Evolutionary conservation across 1,140 invertebrate genomes (phyloP).

Genomic region (Penaeus vannamei): DNA sequence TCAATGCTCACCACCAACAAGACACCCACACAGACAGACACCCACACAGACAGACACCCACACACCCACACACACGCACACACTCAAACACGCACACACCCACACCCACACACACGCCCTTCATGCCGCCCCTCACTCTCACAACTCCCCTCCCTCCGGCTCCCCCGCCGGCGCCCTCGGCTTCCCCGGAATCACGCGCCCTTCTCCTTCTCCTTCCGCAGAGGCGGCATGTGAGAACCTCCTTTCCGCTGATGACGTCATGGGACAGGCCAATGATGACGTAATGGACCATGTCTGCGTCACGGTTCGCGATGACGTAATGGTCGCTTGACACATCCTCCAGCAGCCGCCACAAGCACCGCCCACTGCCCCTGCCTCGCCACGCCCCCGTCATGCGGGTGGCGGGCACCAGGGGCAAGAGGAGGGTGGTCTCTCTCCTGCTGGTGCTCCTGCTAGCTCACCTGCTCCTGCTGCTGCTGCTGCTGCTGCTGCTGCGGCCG

Average conservation of each 20-base stretch:
- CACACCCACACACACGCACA: too few species aligned
- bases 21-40: too few species aligned
- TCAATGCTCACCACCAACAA: too few species aligned
- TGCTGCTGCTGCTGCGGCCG: slow-evolving; percentile 47
- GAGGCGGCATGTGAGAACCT: slow-evolving; percentile 23
- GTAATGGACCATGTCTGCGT: too few species aligned
- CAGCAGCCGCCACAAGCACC: background rate
- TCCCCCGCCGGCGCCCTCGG: too few species aligned
- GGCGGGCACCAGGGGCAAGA: slow-evolving; percentile 49
- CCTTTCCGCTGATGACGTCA: too few species aligned
- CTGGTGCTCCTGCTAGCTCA: slow-evolving; percentile 62
- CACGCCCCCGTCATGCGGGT: slow-evolving; percentile 59
- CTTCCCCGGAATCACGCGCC: background rate
- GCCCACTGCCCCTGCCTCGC: slow-evolving; percentile 33
- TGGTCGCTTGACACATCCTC: slow-evolving; percentile 39
- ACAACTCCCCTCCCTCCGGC: too few species aligned
- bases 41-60: too few species aligned
- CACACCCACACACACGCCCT: too few species aligned
- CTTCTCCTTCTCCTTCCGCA: slow-evolving; percentile 5
- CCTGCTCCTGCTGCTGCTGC: slow-evolving; percentile 51
- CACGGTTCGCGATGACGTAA: background rate
- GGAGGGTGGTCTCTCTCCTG: slow-evolving; percentile 59
- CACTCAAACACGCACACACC: too few species aligned
- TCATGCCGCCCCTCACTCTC: too few species aligned
- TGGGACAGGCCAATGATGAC: too few species aligned